Evolutionary conservation across 2,113 vertebrate genomes (phyloP).

Genomic region (Paradisaea rubra): DNA sequence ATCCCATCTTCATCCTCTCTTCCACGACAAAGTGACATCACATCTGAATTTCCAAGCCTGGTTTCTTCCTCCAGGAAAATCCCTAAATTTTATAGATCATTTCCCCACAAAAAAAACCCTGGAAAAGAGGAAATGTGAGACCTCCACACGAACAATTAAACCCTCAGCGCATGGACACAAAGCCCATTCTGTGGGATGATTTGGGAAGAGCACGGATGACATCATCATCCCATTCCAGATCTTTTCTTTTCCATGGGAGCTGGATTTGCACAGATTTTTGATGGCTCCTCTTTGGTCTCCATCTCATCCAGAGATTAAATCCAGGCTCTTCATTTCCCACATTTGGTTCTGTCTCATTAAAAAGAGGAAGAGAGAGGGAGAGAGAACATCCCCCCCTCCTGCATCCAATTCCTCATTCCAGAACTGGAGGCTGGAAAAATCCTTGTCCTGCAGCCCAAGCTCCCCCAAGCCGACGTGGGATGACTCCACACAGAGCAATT

Average conservation of each 20-base stretch:
- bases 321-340: neutral
- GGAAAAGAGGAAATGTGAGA: neutral
- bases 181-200: neutral
- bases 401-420: neutral
- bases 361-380: neutral
- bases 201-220: neutral
- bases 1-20: neutral
- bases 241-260: neutral
- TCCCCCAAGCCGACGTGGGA: neutral
- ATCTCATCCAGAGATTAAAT: neutral
- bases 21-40: rapidly evolving
- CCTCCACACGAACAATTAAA: neutral
- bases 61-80: neutral
- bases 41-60: neutral
- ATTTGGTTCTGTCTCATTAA: neutral
- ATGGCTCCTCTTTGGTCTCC: neutral
- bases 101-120: neutral
- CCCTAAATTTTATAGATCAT: too few species aligned
- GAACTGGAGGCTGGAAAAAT: neutral
- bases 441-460: neutral
- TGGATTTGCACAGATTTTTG: neutral
- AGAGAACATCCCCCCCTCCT: neutral
- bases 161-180: neutral
- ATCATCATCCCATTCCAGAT: neutral
- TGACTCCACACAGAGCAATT: neutral